Conservation (phyloP, 2,888 invertebrate genomes). For the Monoplex corrugatus region DNA sequence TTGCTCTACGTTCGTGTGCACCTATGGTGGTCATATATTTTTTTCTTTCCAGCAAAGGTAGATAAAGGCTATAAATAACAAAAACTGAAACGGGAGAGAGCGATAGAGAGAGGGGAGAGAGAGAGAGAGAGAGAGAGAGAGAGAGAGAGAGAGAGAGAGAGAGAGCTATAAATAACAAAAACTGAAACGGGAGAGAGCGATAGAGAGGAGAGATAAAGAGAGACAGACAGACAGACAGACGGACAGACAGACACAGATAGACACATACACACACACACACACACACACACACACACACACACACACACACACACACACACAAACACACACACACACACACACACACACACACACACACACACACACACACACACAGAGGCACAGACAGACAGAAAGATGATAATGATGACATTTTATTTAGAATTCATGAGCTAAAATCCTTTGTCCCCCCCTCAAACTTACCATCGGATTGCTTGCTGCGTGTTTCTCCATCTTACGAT, state of each 20-base stretch:
- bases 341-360: slow-evolving; percentile 10
- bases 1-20: no score
- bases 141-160: slow-evolving; percentile 22
- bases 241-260: background rate
- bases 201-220: slow-evolving; percentile 15
- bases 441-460: no score
- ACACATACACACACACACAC: background rate
- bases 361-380: background rate
- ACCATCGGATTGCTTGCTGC: no score
- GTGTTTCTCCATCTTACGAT: no score
- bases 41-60: no score
- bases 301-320: background rate
- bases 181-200: background rate
- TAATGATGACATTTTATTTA: no score
- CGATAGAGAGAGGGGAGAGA: background rate
- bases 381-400: background rate
- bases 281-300: slow-evolving; percentile 1
- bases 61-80: no score
- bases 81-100: no score
- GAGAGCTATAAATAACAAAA: background rate
- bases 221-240: background rate
- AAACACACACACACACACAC: slow-evolving; percentile 38
- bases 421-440: no score
- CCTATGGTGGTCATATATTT: no score
- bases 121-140: background rate